A percentile compares a stretch with the other conserved stretches of the same genome.
Evolutionary conservation across 2,888 invertebrate genomes (phyloP).

Genomic region (Heliothis peltigera): DNA sequence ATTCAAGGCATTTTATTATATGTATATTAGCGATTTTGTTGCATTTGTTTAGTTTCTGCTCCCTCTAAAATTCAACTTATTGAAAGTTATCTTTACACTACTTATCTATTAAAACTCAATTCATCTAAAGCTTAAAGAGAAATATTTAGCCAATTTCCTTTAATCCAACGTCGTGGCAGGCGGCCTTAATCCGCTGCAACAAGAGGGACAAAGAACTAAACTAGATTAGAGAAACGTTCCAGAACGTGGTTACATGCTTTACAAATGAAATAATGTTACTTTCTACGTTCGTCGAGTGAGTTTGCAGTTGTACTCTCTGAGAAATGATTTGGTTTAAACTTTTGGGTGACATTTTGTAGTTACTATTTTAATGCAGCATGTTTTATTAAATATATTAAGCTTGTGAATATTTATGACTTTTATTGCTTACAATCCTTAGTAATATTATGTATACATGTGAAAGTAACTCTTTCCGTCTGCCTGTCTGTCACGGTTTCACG

Average conservation of each 20-base stretch:
- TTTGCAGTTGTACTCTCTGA: slow-evolving; percentile 34
- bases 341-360: slow-evolving; percentile 17
- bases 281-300: slow-evolving; percentile 31
- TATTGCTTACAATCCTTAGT: too few relatives aligned
- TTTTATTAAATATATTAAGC: neutral
- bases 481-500: too few relatives aligned
- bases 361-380: slow-evolving; percentile 15
- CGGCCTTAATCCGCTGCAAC: slow-evolving; percentile 72
- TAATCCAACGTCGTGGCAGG: slow-evolving; percentile 65
- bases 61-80: neutral
- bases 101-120: slow-evolving; percentile 12
- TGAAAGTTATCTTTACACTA: neutral
- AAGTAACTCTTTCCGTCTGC: too few relatives aligned
- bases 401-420: neutral
- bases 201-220: slow-evolving; percentile 70
- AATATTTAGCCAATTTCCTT: slow-evolving; percentile 75
- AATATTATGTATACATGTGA: too few relatives aligned
- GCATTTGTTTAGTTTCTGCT: too few relatives aligned
- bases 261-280: slow-evolving; percentile 57
- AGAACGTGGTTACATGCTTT: slow-evolving; percentile 51
- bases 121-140: slow-evolving; percentile 38
- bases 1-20: too few relatives aligned
- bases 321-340: slow-evolving; percentile 56
- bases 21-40: too few relatives aligned
- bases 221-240: slow-evolving; percentile 60